Conservation (phyloP, 2,113 vertebrate genomes). For the Aldabrachelys gigantea region DNA sequence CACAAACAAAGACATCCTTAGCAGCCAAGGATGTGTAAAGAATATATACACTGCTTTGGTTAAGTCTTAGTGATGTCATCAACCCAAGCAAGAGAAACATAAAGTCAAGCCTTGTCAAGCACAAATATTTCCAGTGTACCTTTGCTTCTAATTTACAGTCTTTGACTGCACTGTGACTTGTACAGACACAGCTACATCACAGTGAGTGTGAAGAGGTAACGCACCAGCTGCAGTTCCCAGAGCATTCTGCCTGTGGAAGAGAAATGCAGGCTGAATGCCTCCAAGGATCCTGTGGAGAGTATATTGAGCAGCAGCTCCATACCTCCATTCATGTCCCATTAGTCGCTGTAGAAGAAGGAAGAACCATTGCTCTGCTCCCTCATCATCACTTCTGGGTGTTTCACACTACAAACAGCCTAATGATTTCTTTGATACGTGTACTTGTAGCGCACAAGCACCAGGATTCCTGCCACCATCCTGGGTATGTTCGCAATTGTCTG, state of each 20-base stretch:
- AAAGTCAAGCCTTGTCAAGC: not conserved
- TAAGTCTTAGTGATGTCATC: slow-evolving; percentile 46
- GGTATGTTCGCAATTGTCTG: not conserved
- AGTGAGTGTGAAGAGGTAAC: not conserved
- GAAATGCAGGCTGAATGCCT: not conserved
- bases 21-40: slow-evolving; percentile 20
- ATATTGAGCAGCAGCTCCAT: too few species aligned
- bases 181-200: not conserved
- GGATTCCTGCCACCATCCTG: not conserved
- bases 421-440: not conserved
- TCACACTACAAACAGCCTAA: not conserved
- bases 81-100: slow-evolving; percentile 51
- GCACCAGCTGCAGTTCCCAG: not conserved
- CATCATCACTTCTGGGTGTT: rapidly evolving
- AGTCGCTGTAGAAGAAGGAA: not conserved
- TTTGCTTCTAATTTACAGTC: not conserved
- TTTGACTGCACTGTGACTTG: slow-evolving; percentile 12
- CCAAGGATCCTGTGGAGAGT: not conserved
- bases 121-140: slow-evolving; percentile 33
- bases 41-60: slow-evolving; percentile 11
- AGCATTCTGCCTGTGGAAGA: not conserved
- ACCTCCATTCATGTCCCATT: not conserved
- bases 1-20: slow-evolving; percentile 20
- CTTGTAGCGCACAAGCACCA: not conserved
- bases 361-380: rapidly evolving